Conservation (phyloP, 92 coral and sea anemone species). For the Heteractis magnifica region DNA sequence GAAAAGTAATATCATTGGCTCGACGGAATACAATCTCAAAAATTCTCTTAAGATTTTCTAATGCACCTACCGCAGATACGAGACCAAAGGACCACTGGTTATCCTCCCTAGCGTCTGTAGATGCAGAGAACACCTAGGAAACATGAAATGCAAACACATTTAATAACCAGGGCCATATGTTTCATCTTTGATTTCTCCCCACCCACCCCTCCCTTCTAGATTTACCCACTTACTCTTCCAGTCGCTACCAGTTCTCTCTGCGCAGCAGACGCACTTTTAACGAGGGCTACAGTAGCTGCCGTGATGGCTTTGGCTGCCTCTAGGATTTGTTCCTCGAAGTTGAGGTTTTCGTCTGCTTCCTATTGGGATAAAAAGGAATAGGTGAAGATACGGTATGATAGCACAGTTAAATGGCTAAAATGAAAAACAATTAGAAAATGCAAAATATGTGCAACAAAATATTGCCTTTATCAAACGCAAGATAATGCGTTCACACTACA, state of each 20-base stretch:
- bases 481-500: no score
- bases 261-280: slow-evolving; percentile 94
- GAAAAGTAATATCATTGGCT: neutral
- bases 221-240: slow-evolving; percentile 66
- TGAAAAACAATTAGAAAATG: no score
- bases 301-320: slow-evolving; percentile 98
- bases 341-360: slow-evolving; percentile 82
- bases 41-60: neutral
- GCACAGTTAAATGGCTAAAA: neutral
- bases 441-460: no score
- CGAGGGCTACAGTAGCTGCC: slow-evolving; percentile 95
- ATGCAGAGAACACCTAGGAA: slow-evolving; percentile 84
- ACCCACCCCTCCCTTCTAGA: slow-evolving; percentile 19
- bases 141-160: neutral
- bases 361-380: slow-evolving; percentile 10
- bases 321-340: slow-evolving; percentile 92
- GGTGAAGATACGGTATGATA: neutral
- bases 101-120: slow-evolving; percentile 82
- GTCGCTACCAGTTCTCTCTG: slow-evolving; percentile 90
- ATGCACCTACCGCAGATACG: slow-evolving; percentile 93
- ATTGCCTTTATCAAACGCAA: no score
- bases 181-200: no score
- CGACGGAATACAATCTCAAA: neutral
- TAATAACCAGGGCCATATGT: no score
- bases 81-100: slow-evolving; percentile 99